Base-by-base conservation (phyloP, 1,140 invertebrate species). In the Drosophila nikananu region DNA sequence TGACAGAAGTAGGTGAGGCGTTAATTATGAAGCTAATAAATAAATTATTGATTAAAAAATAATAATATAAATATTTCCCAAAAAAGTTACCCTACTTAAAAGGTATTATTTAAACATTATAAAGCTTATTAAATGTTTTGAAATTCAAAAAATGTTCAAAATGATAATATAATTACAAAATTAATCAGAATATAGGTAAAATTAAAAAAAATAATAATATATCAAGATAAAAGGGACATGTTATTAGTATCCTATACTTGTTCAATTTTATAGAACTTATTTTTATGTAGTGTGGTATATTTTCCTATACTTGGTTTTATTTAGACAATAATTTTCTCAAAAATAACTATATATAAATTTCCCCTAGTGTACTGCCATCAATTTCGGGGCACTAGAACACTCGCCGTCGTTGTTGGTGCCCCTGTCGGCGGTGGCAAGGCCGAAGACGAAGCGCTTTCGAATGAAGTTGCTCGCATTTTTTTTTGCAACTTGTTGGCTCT, bases 401-500 rank as follows among this genome's bases (percentile, higher is more conserved):
- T 77, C 51, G 60, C 72, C 30, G 4, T 27, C 49, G 60, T 51
- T 41, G 37, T 41, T 68, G 48, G 23, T 52, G 37, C 39, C 44
- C 32, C 59, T 75, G 41, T 75, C 73, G 75, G 72, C 75, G 75
- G 63, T 39, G 77, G 66, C 67, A 80, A 80, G 77, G 67, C 59
- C 57, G 54, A 80, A 62, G 51, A 73, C 76, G 67, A 83, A 77
- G 74, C 66, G 76, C 78, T 83, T 83, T 80, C 59, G 77, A 80
- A 79, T 57, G 58, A 73, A 79, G 51, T 52, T 62, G 48, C 77
- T 52, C 54, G 23, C 32, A 23, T 52, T 57, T 48, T 73, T 68
- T 72, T 80, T 84, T 84, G 81, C 82, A 84, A 84, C 82, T 84
- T 84, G 82, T 84, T 84, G 82, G 65, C 61, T 61, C 66, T 52